Evolutionary conservation across 2,113 vertebrate genomes (phyloP), one percentile per base, ranked within the genome.

Genomic region (Anguilla japonica): DNA sequence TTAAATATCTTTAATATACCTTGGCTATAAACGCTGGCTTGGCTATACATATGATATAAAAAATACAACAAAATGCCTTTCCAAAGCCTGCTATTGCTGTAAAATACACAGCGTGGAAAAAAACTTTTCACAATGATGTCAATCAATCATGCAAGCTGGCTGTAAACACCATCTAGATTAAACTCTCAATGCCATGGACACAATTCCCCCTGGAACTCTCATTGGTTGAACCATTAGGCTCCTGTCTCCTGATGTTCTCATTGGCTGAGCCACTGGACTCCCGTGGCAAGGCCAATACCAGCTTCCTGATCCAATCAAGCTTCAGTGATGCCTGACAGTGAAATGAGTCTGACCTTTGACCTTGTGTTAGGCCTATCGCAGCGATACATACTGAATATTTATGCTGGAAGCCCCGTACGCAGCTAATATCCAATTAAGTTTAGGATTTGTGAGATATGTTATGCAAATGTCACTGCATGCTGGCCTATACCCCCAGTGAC

Each of bases 381-480:
- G 71, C 39, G 89, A 87, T 90, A 91, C 93, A 92, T 91, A 85
- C 80, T 83, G 41, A 63, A 91, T 87, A 89, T 89, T 90, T 86
- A 90, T 85, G 81, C 53, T 79, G 81, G 89, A 43, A 87, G 79
- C 92, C 93, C 86, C 82, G 92, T 93, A 94, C 94, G 92, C 91
- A 92, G 60, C 81, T 92, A 83, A 94, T 92, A 90, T 92, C 89
- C 88, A 93, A 93, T 91, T 91, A 85, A 91, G n/a, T 91, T 89
- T 87, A 75, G 60, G 94, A 93, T 96, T 95, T 96, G 95, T 95
- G 95, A 93, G 20, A 81, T 93, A 93, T 92, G 89, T 94, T 94
- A 95, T 95, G 94, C 94, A 96, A 97, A 96, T 96, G 94, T 94
- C 94, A 96, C 90, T 93, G 88, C 88, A 89, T 91, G 93, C 89